Evolutionary conservation across 2,113 vertebrate species (phyloP).

Genomic region (Castor canadensis): DNA sequence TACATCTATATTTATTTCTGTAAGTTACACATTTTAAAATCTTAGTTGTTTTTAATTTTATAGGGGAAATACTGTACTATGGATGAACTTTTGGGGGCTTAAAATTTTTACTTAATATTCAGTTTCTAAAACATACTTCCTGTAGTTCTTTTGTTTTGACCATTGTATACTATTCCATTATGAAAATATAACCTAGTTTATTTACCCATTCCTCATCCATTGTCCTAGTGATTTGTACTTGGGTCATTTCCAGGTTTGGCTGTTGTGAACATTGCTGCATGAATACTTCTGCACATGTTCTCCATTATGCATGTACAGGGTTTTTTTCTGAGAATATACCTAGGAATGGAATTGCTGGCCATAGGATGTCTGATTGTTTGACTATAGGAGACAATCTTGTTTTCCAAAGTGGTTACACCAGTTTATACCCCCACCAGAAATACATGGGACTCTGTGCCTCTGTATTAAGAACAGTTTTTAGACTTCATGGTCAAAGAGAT

Average conservation of each 20-base stretch:
- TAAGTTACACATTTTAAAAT: not conserved
- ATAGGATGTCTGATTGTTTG: not conserved
- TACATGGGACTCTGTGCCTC: not conserved
- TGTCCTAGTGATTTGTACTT: not conserved
- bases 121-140: not conserved
- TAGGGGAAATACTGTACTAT: not conserved
- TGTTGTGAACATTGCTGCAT: not conserved
- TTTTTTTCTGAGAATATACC: not conserved
- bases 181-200: not conserved
- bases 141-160: not conserved
- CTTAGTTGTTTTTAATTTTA: slow-evolving; percentile 25
- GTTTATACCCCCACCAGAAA: not conserved
- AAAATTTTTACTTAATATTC: not conserved
- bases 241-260: not conserved
- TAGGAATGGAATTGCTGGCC: not conserved
- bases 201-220: not conserved
- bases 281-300: not conserved
- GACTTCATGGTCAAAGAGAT: not conserved
- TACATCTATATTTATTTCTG: not conserved
- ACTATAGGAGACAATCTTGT: not conserved
- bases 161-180: not conserved
- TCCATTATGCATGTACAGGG: not conserved
- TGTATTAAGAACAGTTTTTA: not conserved
- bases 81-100: not conserved
- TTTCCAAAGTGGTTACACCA: not conserved